These are phyloP conservation scores for Ptyas mucosa DNA, from an alignment of 2,113 vertebrate genomes.

Conservation along the genomic window DNA sequence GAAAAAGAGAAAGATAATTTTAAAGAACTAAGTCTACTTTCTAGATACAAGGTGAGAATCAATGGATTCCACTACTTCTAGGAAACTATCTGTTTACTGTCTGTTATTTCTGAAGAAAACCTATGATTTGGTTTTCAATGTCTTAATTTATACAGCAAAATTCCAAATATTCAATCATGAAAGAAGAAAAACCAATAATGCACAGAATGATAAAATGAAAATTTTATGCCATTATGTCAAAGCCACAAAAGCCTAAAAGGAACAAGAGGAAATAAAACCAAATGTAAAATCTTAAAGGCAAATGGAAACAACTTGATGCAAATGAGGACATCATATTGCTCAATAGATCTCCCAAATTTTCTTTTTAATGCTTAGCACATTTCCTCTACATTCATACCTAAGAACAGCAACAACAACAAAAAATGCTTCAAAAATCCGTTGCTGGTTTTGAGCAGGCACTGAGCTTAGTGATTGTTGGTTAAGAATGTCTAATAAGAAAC, in stretches of 20 bases:
- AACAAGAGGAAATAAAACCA: not conserved
- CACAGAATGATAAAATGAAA: no score
- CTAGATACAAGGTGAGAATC: not conserved
- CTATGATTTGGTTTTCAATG: not conserved
- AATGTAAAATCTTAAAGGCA: not conserved
- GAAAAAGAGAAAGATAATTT: constrained; percentile 42
- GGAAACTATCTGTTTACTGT: not conserved
- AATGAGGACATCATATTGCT: not conserved
- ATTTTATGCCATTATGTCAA: not conserved
- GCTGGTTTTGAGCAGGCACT: not conserved
- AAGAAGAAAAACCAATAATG: not conserved
- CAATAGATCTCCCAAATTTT: not conserved
- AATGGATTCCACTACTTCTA: not conserved
- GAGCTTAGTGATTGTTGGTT: not conserved
- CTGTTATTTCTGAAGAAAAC: not conserved
- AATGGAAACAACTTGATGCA: not conserved
- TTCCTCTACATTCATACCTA: not conserved
- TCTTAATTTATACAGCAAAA: not conserved
- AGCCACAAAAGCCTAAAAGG: not conserved
- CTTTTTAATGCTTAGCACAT: not conserved
- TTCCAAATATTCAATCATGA: not conserved
- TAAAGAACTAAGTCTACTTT: constrained; percentile 34
- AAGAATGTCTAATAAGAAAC: not conserved
- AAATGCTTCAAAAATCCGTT: not conserved
- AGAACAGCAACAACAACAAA: not conserved